Percentiles rank a stretch among this genome's conserved stretches.
Evolutionary conservation across 2,888 invertebrate species (phyloP).

Genomic region (Rapana venosa): DNA sequence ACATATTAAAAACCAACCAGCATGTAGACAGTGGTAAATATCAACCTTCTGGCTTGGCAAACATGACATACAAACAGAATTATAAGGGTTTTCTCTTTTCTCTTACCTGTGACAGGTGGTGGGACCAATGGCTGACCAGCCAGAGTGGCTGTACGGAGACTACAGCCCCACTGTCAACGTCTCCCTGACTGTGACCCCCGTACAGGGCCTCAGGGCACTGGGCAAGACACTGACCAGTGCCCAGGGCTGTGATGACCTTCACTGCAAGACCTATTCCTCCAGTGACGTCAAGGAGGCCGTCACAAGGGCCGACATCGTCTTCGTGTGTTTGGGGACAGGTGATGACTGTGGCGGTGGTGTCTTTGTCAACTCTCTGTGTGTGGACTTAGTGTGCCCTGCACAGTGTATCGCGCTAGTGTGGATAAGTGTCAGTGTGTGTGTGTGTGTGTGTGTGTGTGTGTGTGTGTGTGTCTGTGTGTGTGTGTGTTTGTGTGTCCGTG

Average conservation of each 20-base stretch:
- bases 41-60: too few species aligned
- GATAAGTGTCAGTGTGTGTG: neutral
- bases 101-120: conserved; percentile 62
- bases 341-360: too few species aligned
- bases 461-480: neutral
- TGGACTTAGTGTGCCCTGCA: too few species aligned
- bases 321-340: conserved; percentile 74
- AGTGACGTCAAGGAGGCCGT: conserved; percentile 58
- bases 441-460: neutral
- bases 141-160: conserved; percentile 68
- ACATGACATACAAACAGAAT: too few species aligned
- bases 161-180: conserved; percentile 63
- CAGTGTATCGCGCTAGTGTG: neutral
- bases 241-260: conserved; percentile 66
- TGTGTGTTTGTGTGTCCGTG: neutral
- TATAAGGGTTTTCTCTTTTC: too few species aligned
- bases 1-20: too few species aligned
- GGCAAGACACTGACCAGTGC: conserved; percentile 54
- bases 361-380: too few species aligned
- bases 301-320: conserved; percentile 58
- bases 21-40: too few species aligned
- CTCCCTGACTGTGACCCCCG: conserved; percentile 64
- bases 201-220: conserved; percentile 60
- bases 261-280: conserved; percentile 62
- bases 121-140: conserved; percentile 74